Conservation (phyloP, 2,888 invertebrate species). For the Nomada ruficornis region DNA sequence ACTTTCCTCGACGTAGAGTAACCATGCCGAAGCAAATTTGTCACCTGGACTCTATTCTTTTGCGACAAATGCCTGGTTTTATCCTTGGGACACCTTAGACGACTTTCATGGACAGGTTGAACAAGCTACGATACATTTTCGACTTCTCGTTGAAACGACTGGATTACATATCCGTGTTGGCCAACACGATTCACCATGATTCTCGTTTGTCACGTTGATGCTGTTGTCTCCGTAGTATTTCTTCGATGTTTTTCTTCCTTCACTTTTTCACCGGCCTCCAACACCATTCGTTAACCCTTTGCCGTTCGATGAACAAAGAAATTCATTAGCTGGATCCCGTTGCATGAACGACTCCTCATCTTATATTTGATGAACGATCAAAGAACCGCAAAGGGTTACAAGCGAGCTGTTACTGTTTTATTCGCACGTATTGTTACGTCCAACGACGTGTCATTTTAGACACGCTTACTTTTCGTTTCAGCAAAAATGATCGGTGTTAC, state of each 20-base stretch:
- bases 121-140: neutral
- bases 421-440: neutral
- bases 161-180: slow-evolving; percentile 26
- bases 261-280: slow-evolving; percentile 25
- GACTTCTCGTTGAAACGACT: slow-evolving; percentile 25
- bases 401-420: neutral
- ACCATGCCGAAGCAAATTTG: neutral
- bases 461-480: neutral
- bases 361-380: neutral
- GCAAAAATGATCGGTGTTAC: neutral
- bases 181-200: slow-evolving; percentile 10
- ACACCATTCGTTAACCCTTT: slow-evolving; percentile 4
- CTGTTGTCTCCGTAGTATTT: slow-evolving; percentile 36
- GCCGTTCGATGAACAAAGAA: neutral
- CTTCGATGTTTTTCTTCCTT: slow-evolving; percentile 49
- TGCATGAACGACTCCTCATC: neutral
- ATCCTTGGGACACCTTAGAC: neutral
- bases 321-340: neutral
- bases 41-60: neutral
- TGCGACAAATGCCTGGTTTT: slow-evolving; percentile 13
- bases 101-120: neutral
- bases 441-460: neutral
- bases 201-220: slow-evolving; percentile 6
- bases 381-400: slow-evolving; percentile 4
- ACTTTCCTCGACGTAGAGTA: neutral